Base-by-base conservation (phyloP, 2,797 vertebrate genomes). In the Centroberyx gerrardi region DNA sequence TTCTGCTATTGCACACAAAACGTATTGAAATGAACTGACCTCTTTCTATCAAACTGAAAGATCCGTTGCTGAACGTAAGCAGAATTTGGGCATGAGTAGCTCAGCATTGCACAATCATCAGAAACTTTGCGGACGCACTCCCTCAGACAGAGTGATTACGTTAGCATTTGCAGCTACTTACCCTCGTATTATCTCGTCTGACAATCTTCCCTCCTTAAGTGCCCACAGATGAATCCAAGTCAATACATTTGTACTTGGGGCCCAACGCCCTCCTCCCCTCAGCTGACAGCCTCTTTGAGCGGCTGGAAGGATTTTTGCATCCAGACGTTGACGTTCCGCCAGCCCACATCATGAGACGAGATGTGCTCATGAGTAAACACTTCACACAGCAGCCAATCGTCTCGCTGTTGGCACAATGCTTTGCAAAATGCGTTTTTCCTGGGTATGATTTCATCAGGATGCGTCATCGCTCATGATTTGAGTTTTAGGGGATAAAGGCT, bases 321-420 rank as follows among this genome's bases (percentile, higher is more conserved):
- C 18, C 58, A 60, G 58, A 42, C 17, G 8, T 10, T 68, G 66
- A 76, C 38, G 1, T 61, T 28, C 63, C 56, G 62, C 71, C 72
- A 56, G 46, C 53, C 60, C 59, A 17, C 62, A 22, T 44, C 29
- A 55, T 61, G 64, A 74, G 64, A 36, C 6, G 51, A 62, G 64
- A 73, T 40, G 22, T 29, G 14, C 60, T 9, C 31, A 13, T 46
- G 56, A 79, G 73, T 83, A 76, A 82, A 72, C 68, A 36, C 71
- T 28, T 5, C 51, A 31, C 17, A 46, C 67, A 49, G 60, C 13
- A 44, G 49, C 63, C 69, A 38, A 74, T 33, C n/a, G 33, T 63
- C 74, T 62, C 40, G 36, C 54, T 31, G 7, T 9, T 28, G 22
- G n/a, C 63, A 4, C 65, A 49, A 62, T 18, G 18, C 36, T 65